Base-by-base conservation (phyloP, 2,113 vertebrate species). In the Oryzias javanicus region DNA sequence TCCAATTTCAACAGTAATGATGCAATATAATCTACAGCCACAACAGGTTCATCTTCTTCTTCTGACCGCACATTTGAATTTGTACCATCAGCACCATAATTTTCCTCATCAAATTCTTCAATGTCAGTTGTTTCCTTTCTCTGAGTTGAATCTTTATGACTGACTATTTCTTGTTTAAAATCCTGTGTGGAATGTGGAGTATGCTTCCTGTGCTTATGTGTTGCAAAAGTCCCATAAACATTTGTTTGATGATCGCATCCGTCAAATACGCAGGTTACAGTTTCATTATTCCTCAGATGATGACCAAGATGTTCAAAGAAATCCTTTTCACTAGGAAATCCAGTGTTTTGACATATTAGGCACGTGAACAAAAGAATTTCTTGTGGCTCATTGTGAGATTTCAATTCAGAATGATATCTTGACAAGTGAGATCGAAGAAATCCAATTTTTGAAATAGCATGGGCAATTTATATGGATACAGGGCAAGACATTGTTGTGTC, bases 1-100 rank as follows among this genome's bases (percentile, higher is more conserved):
- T 66, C 64, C 57, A 66, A 50, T 50, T 66, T 66, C 46, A 57
- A 50, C 35, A 66, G 2, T 20, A 57, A 24, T 13, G 54, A 50
- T 4, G 54, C 46, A 44, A 66, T 50, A 17, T 19, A 50, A 5
- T 57, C 47, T 6, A 49, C 45, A 56, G n/a, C 22, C 7, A 57
- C 16, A 27, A n/a, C n/a, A n/a, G 13, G 27, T 57, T 17, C 35
- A 50, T 49, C 22, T 29, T 66, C 35, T 20, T 48, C 45, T 41
- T 64, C 52, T 24, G n/a, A 55, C 1, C 48, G 44, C 41, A 4
- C 15, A 64, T 55, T 55, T 0, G 7, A 7, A 41, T 19, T 29
- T 42, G 13, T 16, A 4, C 52, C 49, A 29, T 29, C 20, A 41
- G 17, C 16, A 66, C 0, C 35, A 57, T 14, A 12, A 29, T 12